phyloP scores from a whole-genome alignment of 2,113 vertebrate genomes.

The mouse (Mus musculus) region DNA sequence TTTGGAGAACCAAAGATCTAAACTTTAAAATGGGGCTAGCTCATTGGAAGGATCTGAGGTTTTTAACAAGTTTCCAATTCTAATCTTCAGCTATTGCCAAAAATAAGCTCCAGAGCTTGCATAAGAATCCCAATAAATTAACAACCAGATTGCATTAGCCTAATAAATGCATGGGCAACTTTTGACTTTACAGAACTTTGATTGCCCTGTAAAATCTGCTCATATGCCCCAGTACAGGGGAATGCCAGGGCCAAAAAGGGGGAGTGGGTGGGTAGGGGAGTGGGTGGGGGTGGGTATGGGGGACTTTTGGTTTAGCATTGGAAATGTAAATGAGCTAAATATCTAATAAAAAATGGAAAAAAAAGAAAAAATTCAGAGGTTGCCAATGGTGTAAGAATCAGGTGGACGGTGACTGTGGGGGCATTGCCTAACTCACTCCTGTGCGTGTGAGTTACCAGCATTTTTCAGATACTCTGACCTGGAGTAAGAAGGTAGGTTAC shows the following conservation, averaged over 20 bases:
- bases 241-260: no score
- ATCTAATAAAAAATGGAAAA: no score
- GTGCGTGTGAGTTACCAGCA: background rate
- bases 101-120: background rate
- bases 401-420: background rate
- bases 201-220: background rate
- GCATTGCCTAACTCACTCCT: no score
- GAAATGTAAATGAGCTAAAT: no score
- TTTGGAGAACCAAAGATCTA: background rate
- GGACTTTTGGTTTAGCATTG: no score
- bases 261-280: no score
- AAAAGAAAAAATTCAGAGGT: background rate
- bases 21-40: background rate
- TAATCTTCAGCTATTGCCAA: background rate
- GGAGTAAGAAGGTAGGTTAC: background rate
- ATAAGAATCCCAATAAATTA: background rate
- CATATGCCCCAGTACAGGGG: no score
- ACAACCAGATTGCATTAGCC: background rate
- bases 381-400: background rate
- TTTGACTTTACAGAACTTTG: background rate
- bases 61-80: background rate
- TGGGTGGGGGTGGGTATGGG: no score
- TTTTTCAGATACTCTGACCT: background rate
- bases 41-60: background rate
- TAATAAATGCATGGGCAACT: background rate